These are phyloP conservation scores for Amitus sp. DNA, from an alignment of 2,888 invertebrate species.

Conservation along the genomic window DNA sequence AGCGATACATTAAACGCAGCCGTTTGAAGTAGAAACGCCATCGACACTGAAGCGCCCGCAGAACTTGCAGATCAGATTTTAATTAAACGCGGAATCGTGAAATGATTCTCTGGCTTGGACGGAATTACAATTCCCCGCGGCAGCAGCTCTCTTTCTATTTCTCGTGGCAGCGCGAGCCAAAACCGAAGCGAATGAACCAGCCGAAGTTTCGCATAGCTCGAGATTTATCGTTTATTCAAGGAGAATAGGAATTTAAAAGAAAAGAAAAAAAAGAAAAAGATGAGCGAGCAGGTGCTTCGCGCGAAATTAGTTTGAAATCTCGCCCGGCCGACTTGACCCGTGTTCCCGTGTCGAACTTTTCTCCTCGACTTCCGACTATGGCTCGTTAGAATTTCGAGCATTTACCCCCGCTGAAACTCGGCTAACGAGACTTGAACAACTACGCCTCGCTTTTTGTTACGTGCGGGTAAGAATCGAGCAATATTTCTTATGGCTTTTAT, in stretches of 20 bases:
- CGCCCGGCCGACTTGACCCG: slow-evolving; percentile 26
- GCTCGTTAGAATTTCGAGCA: slow-evolving; percentile 23
- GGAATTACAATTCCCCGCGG: slow-evolving; percentile 27
- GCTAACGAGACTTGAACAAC: slow-evolving; percentile 15
- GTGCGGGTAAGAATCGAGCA: too few relatives aligned
- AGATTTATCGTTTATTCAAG: slow-evolving; percentile 48
- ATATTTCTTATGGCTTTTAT: too few relatives aligned
- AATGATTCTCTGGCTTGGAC: slow-evolving; percentile 58
- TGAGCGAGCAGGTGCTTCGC: slow-evolving; percentile 43
- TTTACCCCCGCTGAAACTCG: slow-evolving; percentile 9
- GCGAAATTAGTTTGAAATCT: slow-evolving; percentile 47
- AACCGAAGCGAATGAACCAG: slow-evolving; percentile 37
- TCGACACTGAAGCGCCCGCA: slow-evolving; percentile 37
- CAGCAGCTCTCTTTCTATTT: too few relatives aligned
- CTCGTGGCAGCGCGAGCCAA: slow-evolving; percentile 8
- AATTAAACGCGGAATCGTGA: slow-evolving; percentile 63
- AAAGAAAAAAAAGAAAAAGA: slow-evolving; percentile 32
- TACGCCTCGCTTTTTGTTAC: too few relatives aligned
- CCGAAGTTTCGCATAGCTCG: slow-evolving; percentile 42
- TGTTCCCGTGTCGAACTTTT: slow-evolving; percentile 32
- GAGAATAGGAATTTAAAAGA: slow-evolving; percentile 13
- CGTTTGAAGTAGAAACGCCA: not conserved
- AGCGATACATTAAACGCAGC: too few relatives aligned
- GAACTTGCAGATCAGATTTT: slow-evolving; percentile 64
- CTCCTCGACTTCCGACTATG: slow-evolving; percentile 24